phyloP scores from a whole-genome alignment of 1,140 invertebrate species.

The Acromyrmex heyeri region DNA sequence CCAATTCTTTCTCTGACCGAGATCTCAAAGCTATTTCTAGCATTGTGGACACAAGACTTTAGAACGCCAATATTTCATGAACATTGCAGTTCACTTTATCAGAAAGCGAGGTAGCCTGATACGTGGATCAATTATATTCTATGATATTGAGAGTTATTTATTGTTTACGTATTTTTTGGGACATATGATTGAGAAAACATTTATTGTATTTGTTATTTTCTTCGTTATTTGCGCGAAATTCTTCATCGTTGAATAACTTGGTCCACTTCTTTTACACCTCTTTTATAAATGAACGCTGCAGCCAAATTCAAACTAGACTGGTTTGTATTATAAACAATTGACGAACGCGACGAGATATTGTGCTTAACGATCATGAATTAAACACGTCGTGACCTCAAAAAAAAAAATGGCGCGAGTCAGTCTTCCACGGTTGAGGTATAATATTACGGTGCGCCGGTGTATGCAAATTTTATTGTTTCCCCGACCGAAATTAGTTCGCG shows the following conservation, averaged over 20 bases:
- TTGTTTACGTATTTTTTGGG: background rate
- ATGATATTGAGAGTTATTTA: background rate
- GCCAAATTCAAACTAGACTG: background rate
- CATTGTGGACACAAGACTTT: no score
- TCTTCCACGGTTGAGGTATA: constrained; percentile 44
- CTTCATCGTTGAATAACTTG: background rate
- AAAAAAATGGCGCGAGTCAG: constrained; percentile 46
- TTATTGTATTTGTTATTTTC: background rate
- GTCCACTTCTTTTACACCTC: background rate
- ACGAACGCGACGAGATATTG: constrained; percentile 5
- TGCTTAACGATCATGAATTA: constrained; percentile 44
- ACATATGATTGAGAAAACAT: background rate
- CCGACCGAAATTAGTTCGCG: constrained; percentile 60
- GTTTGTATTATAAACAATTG: background rate
- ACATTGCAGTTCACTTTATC: no score
- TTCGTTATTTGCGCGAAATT: background rate
- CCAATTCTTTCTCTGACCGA: no score
- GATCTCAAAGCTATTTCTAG: no score
- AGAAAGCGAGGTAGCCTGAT: no score
- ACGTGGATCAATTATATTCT: background rate
- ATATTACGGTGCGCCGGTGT: constrained; percentile 55
- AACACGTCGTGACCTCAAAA: constrained; percentile 35
- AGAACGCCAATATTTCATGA: no score
- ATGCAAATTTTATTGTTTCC: constrained; percentile 64
- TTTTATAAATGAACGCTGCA: background rate